These are phyloP conservation scores for Philantomba maxwellii DNA, from an alignment of 2,113 vertebrate genomes.

Conservation along the genomic window DNA sequence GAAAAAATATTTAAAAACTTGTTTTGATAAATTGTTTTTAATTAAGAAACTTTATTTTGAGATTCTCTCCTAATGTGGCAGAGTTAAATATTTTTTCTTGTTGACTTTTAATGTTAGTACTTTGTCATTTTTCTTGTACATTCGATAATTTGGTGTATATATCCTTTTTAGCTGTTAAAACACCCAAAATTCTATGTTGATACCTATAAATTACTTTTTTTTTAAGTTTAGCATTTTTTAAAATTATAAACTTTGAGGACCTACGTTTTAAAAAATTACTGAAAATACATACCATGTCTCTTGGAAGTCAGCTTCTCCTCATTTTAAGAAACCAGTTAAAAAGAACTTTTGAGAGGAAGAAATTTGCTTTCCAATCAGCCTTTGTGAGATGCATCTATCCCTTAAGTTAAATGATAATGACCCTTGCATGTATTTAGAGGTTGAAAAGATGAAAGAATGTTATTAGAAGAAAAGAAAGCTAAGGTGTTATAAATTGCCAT, in stretches of 20 bases:
- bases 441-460: slow-evolving; percentile 1
- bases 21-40: not conserved
- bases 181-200: not conserved
- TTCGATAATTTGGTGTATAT: not conserved
- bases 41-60: not conserved
- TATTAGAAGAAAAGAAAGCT: slow-evolving; percentile 22
- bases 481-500: not conserved
- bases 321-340: not conserved
- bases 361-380: not conserved
- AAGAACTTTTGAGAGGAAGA: not conserved
- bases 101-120: not conserved
- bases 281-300: not conserved
- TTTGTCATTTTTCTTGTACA: not conserved
- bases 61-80: not conserved
- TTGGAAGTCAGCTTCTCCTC: not conserved
- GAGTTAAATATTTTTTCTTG: not conserved
- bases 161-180: not conserved
- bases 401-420: not conserved
- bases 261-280: not conserved
- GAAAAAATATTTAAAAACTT: not conserved
- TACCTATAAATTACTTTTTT: not conserved
- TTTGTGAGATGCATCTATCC: not conserved
- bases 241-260: not conserved
- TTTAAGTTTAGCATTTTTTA: not conserved
- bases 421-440: slow-evolving; percentile 15